Evolutionary conservation across 2,797 vertebrate species (phyloP).

Genomic region (Melanotaenia parkinsoni): DNA sequence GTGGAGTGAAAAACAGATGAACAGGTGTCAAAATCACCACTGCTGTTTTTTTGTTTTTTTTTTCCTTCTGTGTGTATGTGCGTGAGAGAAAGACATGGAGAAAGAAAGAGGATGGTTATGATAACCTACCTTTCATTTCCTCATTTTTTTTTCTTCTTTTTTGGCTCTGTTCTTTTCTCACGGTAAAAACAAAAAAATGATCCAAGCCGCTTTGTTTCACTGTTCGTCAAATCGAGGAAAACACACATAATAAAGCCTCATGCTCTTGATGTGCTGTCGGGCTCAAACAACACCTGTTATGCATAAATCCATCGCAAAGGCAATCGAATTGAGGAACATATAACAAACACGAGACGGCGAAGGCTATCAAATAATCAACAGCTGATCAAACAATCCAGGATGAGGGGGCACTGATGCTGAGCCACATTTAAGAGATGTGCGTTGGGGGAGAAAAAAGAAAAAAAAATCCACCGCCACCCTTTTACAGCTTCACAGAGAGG

Average conservation of each 20-base stretch:
- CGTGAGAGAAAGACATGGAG: neutral
- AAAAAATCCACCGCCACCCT: constrained; percentile 68
- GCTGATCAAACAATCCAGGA: constrained; percentile 67
- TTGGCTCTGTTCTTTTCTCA: constrained; percentile 46
- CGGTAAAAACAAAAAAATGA: constrained; percentile 27
- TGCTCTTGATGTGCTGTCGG: constrained; percentile 66
- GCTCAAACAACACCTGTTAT: constrained; percentile 81
- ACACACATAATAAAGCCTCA: constrained; percentile 68
- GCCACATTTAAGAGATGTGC: constrained; percentile 46
- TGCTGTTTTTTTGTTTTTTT: constrained; percentile 29
- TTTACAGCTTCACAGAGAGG: constrained; percentile 63
- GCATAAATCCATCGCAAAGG: constrained; percentile 70
- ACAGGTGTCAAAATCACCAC: constrained; percentile 80
- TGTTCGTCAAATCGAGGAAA: constrained; percentile 59
- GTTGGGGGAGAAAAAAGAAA: neutral
- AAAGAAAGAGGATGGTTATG: constrained; percentile 16
- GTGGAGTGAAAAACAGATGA: constrained; percentile 65
- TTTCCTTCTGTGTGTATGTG: constrained; percentile 15
- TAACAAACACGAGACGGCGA: constrained; percentile 58
- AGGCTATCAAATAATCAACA: constrained; percentile 68
- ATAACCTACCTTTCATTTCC: constrained; percentile 78
- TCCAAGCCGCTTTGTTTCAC: constrained; percentile 68
- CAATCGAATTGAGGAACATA: constrained; percentile 55
- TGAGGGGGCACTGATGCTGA: constrained; percentile 33
- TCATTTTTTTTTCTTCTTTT: constrained; percentile 51